Evolutionary conservation across 2,797 vertebrate species (phyloP).

Genomic region (Monodelphis domestica): DNA sequence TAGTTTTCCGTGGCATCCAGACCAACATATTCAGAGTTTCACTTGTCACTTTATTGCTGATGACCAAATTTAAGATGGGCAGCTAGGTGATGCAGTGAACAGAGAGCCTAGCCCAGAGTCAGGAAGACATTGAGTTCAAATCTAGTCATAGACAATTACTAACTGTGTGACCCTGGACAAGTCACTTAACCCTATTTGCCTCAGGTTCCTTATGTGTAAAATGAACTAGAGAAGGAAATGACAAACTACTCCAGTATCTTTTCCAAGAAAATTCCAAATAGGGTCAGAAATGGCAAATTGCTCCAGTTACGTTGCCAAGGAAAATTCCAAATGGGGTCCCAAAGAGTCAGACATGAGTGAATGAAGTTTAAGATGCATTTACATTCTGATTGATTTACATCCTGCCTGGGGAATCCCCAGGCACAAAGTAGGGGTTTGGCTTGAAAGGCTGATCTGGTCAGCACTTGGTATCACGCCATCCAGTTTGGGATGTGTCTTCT

Average conservation of each 20-base stretch:
- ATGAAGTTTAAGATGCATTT: not conserved
- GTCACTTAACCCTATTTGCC: slow-evolving; percentile 7
- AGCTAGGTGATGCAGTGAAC: not conserved
- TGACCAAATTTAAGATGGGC: not conserved
- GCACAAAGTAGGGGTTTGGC: not conserved
- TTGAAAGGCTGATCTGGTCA: not conserved
- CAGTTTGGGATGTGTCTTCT: not conserved
- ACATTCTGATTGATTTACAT: not conserved
- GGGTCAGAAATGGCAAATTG: not conserved
- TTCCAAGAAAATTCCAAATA: not conserved
- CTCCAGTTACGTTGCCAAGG: not conserved
- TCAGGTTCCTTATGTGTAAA: not conserved
- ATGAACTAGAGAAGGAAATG: not conserved
- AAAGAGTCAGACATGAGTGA: not conserved
- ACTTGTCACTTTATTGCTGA: not conserved
- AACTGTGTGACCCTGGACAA: not conserved
- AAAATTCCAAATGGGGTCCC: not conserved
- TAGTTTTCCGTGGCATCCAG: not conserved
- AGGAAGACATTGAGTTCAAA: not conserved
- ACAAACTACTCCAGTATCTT: not conserved
- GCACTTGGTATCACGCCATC: not conserved
- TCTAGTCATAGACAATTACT: not conserved
- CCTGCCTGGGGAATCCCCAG: not conserved
- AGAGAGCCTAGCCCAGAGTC: not conserved
- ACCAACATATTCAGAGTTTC: not conserved